Conservation (phyloP, 2,888 invertebrate species). For the Agrilus mali region DNA sequence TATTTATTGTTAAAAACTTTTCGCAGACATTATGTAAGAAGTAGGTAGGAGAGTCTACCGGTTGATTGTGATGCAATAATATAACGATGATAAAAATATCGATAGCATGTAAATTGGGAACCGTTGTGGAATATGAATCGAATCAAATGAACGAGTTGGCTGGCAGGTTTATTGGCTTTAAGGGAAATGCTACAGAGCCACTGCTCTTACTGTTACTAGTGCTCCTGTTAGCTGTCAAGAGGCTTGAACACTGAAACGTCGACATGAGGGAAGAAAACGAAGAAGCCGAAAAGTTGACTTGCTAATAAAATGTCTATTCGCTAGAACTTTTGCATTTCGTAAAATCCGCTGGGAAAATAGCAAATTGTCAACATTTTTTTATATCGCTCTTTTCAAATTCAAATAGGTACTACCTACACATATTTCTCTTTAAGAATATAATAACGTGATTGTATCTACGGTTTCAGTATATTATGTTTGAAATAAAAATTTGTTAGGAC, state of each 20-base stretch:
- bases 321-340: conserved; percentile 21
- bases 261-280: background rate
- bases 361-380: too few species aligned
- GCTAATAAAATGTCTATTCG: conserved; percentile 34
- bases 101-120: conserved; percentile 36
- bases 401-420: too few species aligned
- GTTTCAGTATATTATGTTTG: too few species aligned
- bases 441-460: too few species aligned
- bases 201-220: too few species aligned
- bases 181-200: conserved; percentile 22
- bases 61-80: conserved; percentile 33
- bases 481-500: too few species aligned
- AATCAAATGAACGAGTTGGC: conserved; percentile 33
- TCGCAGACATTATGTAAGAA: background rate
- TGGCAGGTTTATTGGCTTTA: conserved; percentile 33
- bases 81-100: conserved; percentile 36
- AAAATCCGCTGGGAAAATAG: background rate
- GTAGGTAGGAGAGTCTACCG: conserved; percentile 12
- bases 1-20: background rate
- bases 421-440: too few species aligned
- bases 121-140: conserved; percentile 33
- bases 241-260: too few species aligned
- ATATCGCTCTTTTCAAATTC: too few species aligned
- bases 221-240: too few species aligned
- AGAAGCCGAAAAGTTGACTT: conserved; percentile 6